A percentile compares a stretch with the other conserved stretches of the same genome.
Evolutionary conservation across 2,113 vertebrate genomes (phyloP).

Genomic region (Theropithecus gelada): DNA sequence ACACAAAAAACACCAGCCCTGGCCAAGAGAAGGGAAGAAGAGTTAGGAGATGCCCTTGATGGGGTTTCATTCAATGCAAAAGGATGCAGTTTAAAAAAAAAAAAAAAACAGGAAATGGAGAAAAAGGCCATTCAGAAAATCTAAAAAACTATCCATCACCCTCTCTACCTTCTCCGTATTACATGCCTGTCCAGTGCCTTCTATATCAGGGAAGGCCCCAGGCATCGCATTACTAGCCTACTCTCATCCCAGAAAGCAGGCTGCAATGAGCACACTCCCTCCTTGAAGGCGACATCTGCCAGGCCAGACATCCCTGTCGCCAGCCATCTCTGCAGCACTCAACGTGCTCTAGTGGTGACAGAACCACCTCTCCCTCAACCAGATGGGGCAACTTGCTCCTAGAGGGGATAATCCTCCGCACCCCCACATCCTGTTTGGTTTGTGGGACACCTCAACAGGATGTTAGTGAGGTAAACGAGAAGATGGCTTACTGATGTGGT

Average conservation of each 20-base stretch:
- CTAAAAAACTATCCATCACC: background rate
- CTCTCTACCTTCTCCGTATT: background rate
- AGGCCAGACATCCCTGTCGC: background rate
- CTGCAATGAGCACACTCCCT: background rate
- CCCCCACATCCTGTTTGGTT: background rate
- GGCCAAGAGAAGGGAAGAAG: background rate
- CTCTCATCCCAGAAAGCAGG: background rate
- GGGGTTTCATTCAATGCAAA: background rate
- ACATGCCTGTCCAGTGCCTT: background rate
- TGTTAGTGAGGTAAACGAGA: background rate
- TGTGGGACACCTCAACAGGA: background rate
- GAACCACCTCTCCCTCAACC: background rate
- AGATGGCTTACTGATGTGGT: background rate
- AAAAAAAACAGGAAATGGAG: background rate
- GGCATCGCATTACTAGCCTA: background rate
- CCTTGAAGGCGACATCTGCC: background rate
- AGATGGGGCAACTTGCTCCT: background rate
- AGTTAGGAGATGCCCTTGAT: background rate
- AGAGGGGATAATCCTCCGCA: background rate
- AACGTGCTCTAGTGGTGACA: background rate
- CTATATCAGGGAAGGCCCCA: background rate
- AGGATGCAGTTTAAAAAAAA: background rate
- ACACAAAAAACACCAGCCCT: background rate
- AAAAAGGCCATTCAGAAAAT: slow-evolving; percentile 28
- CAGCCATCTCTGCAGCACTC: background rate